phyloP scores from a whole-genome alignment of 2,797 vertebrate genomes.

The Chelidonichthys spinosus region DNA sequence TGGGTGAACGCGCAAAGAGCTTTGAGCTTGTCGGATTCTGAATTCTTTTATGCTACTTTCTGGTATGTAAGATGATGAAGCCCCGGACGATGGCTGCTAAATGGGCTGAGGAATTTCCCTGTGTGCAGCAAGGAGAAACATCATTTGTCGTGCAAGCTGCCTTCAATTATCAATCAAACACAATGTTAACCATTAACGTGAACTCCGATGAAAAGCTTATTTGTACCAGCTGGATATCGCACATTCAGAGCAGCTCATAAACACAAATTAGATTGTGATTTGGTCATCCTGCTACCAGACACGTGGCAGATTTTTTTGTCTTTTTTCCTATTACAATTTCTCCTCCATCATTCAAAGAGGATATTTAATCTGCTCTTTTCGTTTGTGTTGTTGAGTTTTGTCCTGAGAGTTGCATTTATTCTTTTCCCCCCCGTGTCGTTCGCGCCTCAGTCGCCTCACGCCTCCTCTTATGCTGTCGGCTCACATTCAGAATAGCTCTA shows the following conservation, averaged over 20 bases:
- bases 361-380: slow-evolving; percentile 26
- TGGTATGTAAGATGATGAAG: slow-evolving; percentile 46
- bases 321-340: neutral
- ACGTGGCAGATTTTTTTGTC: neutral
- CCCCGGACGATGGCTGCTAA: slow-evolving; percentile 40
- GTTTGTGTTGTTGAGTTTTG: slow-evolving; percentile 42
- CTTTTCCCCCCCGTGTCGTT: slow-evolving; percentile 7
- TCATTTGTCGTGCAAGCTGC: slow-evolving; percentile 54
- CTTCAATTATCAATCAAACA: slow-evolving; percentile 50
- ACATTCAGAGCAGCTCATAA: slow-evolving; percentile 16
- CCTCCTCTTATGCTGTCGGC: slow-evolving; percentile 66
- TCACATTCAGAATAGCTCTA: slow-evolving; percentile 52
- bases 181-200: slow-evolving; percentile 36
- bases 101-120: slow-evolving; percentile 47
- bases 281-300: slow-evolving; percentile 30
- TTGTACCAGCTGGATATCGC: slow-evolving; percentile 44
- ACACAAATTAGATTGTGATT: slow-evolving; percentile 24
- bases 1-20: slow-evolving; percentile 43
- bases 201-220: slow-evolving; percentile 39
- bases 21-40: slow-evolving; percentile 53
- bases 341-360: slow-evolving; percentile 9
- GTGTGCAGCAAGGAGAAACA: slow-evolving; percentile 44
- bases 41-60: slow-evolving; percentile 52
- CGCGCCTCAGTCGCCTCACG: slow-evolving; percentile 59
- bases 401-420: slow-evolving; percentile 33